Conservation (phyloP, 1,140 invertebrate species). For the Telenomus remus region DNA sequence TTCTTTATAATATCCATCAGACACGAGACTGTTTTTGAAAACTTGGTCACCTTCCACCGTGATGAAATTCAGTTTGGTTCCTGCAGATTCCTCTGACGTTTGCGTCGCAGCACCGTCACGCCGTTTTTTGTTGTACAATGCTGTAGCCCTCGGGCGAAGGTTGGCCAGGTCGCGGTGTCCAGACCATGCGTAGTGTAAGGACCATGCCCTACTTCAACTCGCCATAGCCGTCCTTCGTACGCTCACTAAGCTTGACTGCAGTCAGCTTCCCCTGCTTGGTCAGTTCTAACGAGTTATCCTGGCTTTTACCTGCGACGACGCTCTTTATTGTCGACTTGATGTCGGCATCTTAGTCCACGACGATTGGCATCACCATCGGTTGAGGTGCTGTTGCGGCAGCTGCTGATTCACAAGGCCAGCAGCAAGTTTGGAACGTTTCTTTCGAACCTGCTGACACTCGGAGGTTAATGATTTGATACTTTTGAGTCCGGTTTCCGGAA, state of each 20-base stretch:
- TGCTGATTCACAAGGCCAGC: not conserved
- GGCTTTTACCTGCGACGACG: slow-evolving; percentile 83
- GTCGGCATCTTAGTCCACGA: slow-evolving; percentile 79
- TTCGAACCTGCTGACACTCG: too few relatives aligned
- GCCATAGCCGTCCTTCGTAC: slow-evolving; percentile 75
- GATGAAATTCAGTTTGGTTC: too few relatives aligned
- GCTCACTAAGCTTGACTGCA: slow-evolving; percentile 73
- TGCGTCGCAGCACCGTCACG: slow-evolving; percentile 85
- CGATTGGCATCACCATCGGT: not conserved
- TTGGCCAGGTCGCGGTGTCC: slow-evolving; percentile 84
- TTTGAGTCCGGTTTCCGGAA: too few relatives aligned
- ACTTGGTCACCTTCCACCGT: too few relatives aligned
- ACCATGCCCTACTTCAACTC: slow-evolving; percentile 88
- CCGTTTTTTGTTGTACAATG: slow-evolving; percentile 88
- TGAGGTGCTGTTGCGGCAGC: too few relatives aligned
- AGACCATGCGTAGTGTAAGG: too few relatives aligned
- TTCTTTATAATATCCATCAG: too few relatives aligned
- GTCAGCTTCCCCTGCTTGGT: slow-evolving; percentile 75
- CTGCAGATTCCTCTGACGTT: slow-evolving; percentile 91
- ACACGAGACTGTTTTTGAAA: too few relatives aligned
- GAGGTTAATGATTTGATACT: too few relatives aligned
- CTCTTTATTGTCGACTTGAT: slow-evolving; percentile 89
- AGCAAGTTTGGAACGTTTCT: too few relatives aligned
- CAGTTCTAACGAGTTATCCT: slow-evolving; percentile 76
- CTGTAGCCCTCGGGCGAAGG: slow-evolving; percentile 90